phyloP scores from a whole-genome alignment of 2,888 invertebrate genomes.

The Dryadula phaetusa region DNA sequence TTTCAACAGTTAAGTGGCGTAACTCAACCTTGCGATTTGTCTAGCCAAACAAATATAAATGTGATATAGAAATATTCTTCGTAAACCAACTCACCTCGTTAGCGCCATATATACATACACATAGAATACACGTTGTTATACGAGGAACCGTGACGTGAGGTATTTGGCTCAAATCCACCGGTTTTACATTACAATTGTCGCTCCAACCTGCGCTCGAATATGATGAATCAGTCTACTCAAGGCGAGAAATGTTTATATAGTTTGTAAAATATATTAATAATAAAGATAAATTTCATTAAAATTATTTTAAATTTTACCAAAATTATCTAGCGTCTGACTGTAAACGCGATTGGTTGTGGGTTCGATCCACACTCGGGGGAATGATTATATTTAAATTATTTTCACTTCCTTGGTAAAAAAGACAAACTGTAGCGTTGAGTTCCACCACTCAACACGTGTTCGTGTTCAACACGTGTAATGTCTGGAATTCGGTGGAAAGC shows the following conservation, averaged over 20 bases:
- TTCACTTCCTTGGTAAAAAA: too few relatives aligned
- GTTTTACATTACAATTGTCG: slow-evolving; percentile 76
- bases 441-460: too few relatives aligned
- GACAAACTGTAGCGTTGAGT: too few relatives aligned
- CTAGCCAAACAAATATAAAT: not conserved
- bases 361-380: too few relatives aligned
- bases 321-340: too few relatives aligned
- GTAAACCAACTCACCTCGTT: slow-evolving; percentile 15
- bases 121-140: slow-evolving; percentile 6
- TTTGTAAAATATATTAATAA: not conserved
- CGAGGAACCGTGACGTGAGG: slow-evolving; percentile 36
- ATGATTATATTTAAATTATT: too few relatives aligned
- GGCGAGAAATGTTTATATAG: slow-evolving; percentile 43
- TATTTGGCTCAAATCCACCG: slow-evolving; percentile 47
- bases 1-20: not conserved
- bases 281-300: too few relatives aligned
- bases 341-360: too few relatives aligned
- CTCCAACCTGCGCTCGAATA: slow-evolving; percentile 63
- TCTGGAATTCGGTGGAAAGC: too few relatives aligned
- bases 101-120: not conserved
- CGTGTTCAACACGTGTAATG: too few relatives aligned
- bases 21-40: not conserved
- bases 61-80: slow-evolving; percentile 6
- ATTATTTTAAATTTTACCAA: too few relatives aligned
- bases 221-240: slow-evolving; percentile 70